Conservation (phyloP, 2,113 vertebrate species). For the Oenanthe oenanthe region DNA sequence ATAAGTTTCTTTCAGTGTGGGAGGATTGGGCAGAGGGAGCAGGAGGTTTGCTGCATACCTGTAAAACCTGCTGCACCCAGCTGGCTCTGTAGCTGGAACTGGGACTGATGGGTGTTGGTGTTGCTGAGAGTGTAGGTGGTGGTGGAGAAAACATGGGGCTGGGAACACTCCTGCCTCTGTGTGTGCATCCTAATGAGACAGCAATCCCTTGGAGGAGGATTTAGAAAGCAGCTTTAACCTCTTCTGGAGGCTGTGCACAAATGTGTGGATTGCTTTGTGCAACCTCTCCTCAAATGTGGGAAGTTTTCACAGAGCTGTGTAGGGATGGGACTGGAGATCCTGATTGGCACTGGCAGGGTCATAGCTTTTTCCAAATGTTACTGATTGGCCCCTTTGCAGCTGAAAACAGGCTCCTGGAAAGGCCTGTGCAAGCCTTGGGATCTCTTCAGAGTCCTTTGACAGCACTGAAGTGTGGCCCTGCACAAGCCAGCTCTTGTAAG, state of each 20-base stretch:
- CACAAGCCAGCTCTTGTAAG: background rate
- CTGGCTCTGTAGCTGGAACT: background rate
- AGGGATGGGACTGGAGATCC: background rate
- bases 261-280: background rate
- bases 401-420: background rate
- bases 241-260: background rate
- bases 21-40: background rate
- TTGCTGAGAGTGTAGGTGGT: background rate
- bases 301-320: background rate
- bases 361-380: background rate
- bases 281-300: background rate
- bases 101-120: fast-evolving
- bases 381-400: background rate
- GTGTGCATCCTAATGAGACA: background rate
- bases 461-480: background rate
- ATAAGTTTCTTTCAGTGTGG: background rate
- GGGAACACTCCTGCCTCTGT: background rate
- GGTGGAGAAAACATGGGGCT: background rate
- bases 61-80: constrained; percentile 6
- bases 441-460: background rate
- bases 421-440: background rate
- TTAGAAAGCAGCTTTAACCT: background rate
- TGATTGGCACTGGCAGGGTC: fast-evolving
- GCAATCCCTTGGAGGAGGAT: background rate
- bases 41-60: background rate